Base-by-base conservation (phyloP, 2,113 vertebrate genomes). In the Odocoileus virginianus region DNA sequence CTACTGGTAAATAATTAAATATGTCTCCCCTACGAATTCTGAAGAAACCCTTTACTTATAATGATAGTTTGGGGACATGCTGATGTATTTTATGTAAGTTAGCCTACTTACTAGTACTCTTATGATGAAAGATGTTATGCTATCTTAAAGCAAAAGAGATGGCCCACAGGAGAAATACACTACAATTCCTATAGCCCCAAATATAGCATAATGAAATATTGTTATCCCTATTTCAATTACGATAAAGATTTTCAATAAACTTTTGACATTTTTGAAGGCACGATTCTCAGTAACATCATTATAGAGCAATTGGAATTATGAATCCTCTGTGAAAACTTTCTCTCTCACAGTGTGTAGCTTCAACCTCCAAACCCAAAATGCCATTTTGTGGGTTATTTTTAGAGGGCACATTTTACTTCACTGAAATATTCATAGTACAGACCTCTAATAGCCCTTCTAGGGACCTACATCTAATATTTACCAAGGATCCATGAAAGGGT, bases 1-100 rank as follows among this genome's bases (percentile, higher is more conserved):
- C 14, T 76, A 58, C 10, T 55, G 13, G 61, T 91, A 94, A 97
- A 86, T 97, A 96, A 95, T 95, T 97, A 96, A 97, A 97, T 79
- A 79, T 23, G 55, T n/a, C 43, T 64, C 45, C 4, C 43, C 1
- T 58, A 25, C 17, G 64, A 93, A 85, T 92, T 74, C 64, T 64
- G 87, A 93, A 87, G 17, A 93, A 13, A 94, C 23, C 52, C n/a
- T 94, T 89, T 85, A 93, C 30, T 93, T 92, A 50, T 5, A 87
- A 67, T 76, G 64, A 92, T 96, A 89, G 54, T 96, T 83, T 97
- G 33, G 14, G 40, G 36, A 27, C 57, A 91, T 8, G 45, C 0
- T 57, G 28, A 33, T 95, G 11, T 47, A 93, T 95, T 95, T 97
- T 83, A 79, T 92, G 43, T 84, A 58, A 89, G 55, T 87, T 94